These are phyloP conservation scores for Thysanoteuthis rhombus DNA, from an alignment of 2,888 invertebrate genomes.

Conservation along the genomic window DNA sequence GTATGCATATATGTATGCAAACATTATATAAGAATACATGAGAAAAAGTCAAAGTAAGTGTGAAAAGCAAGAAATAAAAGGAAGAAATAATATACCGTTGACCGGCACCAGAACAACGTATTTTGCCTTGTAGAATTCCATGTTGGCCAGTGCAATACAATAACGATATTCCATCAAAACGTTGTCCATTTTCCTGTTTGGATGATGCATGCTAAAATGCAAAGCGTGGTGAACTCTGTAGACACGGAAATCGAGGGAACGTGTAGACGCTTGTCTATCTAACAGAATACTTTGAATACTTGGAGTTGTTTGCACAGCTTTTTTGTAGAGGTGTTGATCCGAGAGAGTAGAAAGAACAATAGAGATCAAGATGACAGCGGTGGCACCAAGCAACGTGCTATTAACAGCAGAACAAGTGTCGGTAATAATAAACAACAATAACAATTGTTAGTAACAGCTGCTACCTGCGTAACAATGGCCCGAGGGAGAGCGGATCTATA, in stretches of 20 bases:
- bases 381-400: neutral
- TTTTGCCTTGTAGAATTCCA: conserved; percentile 31
- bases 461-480: neutral
- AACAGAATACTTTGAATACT: neutral
- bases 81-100: neutral
- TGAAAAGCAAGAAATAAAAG: neutral
- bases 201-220: neutral
- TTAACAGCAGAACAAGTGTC: neutral
- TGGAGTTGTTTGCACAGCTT: neutral
- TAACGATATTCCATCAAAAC: conserved; percentile 28
- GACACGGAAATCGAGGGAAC: too few relatives aligned
- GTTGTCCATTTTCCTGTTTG: conserved; percentile 17
- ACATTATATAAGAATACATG: neutral
- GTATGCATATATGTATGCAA: neutral
- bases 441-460: neutral
- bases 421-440: neutral
- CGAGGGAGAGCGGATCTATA: neutral
- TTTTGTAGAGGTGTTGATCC: neutral
- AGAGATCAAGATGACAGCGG: neutral
- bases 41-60: neutral
- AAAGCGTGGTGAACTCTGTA: neutral
- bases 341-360: neutral
- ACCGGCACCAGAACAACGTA: conserved; percentile 13
- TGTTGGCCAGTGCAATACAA: conserved; percentile 20
- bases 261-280: neutral